Evolutionary conservation across 2,113 vertebrate species (phyloP), one percentile per base, ranked within the genome.

Genomic region (Periophthalmus modestus): DNA sequence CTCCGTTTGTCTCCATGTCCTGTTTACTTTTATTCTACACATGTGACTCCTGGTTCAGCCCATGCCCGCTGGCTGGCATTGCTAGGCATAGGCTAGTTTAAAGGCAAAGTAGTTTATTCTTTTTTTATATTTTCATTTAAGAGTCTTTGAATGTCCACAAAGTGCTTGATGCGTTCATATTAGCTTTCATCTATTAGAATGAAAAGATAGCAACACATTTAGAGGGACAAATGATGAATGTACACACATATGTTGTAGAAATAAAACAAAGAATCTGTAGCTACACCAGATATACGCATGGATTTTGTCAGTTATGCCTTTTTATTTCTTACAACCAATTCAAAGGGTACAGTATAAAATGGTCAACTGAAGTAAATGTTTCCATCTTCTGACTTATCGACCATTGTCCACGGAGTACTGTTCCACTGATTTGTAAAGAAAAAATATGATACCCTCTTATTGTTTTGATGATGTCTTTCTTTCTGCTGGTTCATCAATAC

Each of bases 21-120:
- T 82, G 75, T 78, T 82, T 59, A 76, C 80, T 87, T 83, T 89
- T 82, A 79, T 85, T 88, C 83, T 63, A 73, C 69, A 57, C 73
- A 74, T 89, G 78, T 87, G 84, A 82, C 79, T 80, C 77, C 69
- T 66, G 7, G 46, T 82, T 85, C 84, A 84, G 84, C 83, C 77
- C 61, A 48, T 72, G 73, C 70, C 75, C 79, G 71, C 59, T 23
- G 54, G 75, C 82, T 74, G 79, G 79, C 82, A 85, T 82, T 84
- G 83, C 43, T 18, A 6, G 5, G 4, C 48, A 6, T 18, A 52
- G 48, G 48, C 48, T 19, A 52, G 48, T 52, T 52, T 52, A n/a
- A n/a, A 55, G 10, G 18, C 7, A 55, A 21, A 10, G 21, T 52
- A 5, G 0, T 55, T 10, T 55, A 2, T 55, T 55, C 5, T 52